These are phyloP conservation scores for Saxidomus purpurata DNA, from an alignment of 1,140 invertebrate genomes.

Conservation along the genomic window DNA sequence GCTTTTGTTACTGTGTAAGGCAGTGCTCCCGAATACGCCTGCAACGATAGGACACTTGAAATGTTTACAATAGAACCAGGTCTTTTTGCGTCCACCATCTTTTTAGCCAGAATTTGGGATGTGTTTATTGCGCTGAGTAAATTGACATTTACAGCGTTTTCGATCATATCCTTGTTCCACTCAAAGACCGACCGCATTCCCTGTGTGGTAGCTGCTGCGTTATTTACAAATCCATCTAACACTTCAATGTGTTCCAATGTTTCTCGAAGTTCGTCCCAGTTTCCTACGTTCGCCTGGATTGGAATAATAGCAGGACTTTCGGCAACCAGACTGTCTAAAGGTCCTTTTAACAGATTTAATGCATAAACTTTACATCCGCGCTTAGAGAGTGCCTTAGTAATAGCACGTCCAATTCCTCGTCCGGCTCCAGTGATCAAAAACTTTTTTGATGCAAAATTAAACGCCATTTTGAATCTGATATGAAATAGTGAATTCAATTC, in stretches of 20 bases:
- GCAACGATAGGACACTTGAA: slow-evolving; percentile 91
- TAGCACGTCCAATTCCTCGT: slow-evolving; percentile 41
- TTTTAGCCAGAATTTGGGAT: slow-evolving; percentile 89
- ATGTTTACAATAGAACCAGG: slow-evolving; percentile 95
- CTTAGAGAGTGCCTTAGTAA: slow-evolving; percentile 3
- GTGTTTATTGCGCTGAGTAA: slow-evolving; percentile 94
- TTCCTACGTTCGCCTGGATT: slow-evolving; percentile 67
- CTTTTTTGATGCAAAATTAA: slow-evolving; percentile 36
- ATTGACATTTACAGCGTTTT: slow-evolving; percentile 92
- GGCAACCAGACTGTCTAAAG: slow-evolving; percentile 1
- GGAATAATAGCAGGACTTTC: slow-evolving; percentile 87
- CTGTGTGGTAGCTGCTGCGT: slow-evolving; percentile 90
- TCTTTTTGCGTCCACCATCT: slow-evolving; percentile 89
- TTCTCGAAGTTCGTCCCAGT: slow-evolving; percentile 90
- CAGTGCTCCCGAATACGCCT: slow-evolving; percentile 91
- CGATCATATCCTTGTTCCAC: slow-evolving; percentile 88
- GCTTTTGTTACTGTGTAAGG: slow-evolving; percentile 90
- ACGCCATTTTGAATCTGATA: no score
- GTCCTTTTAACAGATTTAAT: neutral
- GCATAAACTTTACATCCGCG: slow-evolving; percentile 45
- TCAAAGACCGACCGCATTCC: slow-evolving; percentile 89
- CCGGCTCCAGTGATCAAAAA: slow-evolving; percentile 53
- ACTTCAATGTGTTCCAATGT: slow-evolving; percentile 87
- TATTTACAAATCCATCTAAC: slow-evolving; percentile 93
- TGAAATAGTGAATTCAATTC: no score